A percentile compares a stretch with the other conserved stretches of the same genome.
phyloP scores from a whole-genome alignment of 2,797 vertebrate species.

The Paguma larvata region DNA sequence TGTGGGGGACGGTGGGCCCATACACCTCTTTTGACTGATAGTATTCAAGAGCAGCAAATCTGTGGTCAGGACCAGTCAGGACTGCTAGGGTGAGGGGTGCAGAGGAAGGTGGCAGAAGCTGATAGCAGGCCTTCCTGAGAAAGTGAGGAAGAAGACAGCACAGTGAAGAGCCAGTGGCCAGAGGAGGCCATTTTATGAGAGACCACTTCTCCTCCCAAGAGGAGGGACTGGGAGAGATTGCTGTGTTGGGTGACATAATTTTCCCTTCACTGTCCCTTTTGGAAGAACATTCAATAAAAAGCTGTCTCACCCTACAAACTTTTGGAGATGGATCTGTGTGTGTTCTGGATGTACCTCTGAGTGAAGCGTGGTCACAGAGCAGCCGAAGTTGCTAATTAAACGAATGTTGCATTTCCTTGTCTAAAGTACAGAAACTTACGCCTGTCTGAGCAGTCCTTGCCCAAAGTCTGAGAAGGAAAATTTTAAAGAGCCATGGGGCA shows the following conservation, averaged over 20 bases:
- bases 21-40: background rate
- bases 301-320: background rate
- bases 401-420: background rate
- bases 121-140: background rate
- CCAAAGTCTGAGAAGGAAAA: background rate
- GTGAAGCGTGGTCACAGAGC: background rate
- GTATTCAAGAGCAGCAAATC: background rate
- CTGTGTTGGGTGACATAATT: background rate
- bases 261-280: background rate
- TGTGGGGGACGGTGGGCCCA: background rate
- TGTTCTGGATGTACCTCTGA: background rate
- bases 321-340: slow-evolving; percentile 33
- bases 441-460: background rate
- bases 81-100: background rate
- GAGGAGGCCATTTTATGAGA: background rate
- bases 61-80: background rate
- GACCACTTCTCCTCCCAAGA: background rate
- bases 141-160: background rate
- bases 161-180: background rate
- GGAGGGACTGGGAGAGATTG: background rate
- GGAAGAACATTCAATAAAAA: slow-evolving; percentile 20
- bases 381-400: background rate
- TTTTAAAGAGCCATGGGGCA: background rate
- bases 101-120: background rate
- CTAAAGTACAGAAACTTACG: slow-evolving; percentile 31